Base-by-base conservation (phyloP, 2,797 vertebrate genomes). In the Astyanax mexicanus region DNA sequence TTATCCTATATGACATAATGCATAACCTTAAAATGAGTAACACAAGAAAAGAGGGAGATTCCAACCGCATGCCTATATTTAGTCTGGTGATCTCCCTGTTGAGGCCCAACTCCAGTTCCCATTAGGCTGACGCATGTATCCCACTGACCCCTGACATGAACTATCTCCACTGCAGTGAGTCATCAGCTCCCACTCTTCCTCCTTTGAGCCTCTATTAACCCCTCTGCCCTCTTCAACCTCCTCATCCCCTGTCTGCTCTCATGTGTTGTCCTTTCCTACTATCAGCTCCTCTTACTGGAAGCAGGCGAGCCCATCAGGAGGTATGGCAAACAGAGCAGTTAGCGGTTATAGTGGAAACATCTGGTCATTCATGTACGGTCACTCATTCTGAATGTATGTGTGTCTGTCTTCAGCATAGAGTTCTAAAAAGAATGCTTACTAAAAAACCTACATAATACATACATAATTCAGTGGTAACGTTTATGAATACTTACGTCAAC, bases 161-260 rank as follows among this genome's bases (percentile, higher is more conserved):
- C 75, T 45, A 72, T 85, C 77, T 67, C 72, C 23, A 6, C 4
- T 45, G 13, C 70, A n/a, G 49, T 91, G 89, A 93, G 47, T 90
- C 87, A 91, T 80, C 65, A 74, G 47, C 42, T 66, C 70, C 72
- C 1, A 9, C 80, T 78, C 67, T 78, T 72, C 69, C 62, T 78
- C 10, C 44, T 49, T 66, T 12, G 51, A n/a, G 75, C 21, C 32
- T 44, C 25, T 72, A 32, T 60, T 77, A 40, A 68, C 69, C 82
- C 81, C 77, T 85, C 45, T 78, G 77, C 75, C 72, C 69, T 69
- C 57, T 27, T 66, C 75, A 9, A 25, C 19, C n/a, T 25, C 19
- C 57, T 10, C 11, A 7, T 9, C 72, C 44, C 66, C 44, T 65
- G 85, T 80, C 54, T 85, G 82, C 83, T 84, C 80, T 25, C 55